Conservation (phyloP, 2,797 vertebrate species). For the Thalassophryne amazonica region DNA sequence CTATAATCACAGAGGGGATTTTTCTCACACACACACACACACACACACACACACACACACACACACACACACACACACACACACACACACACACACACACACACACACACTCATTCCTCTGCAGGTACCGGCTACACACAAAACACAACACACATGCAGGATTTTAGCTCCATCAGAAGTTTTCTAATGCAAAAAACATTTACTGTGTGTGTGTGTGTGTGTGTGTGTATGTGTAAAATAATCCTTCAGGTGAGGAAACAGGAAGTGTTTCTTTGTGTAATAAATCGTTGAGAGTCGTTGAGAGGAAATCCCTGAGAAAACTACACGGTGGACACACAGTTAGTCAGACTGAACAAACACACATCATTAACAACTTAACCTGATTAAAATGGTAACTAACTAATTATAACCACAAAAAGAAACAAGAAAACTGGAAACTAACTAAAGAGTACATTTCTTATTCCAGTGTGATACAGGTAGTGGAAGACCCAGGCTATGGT, state of each 20-base stretch:
- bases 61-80: background rate
- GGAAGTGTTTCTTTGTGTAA: conserved; percentile 42
- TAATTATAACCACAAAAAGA: no score
- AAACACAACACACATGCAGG: no score
- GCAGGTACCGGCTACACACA: background rate
- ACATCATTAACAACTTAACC: conserved; percentile 41
- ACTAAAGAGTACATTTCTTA: no score
- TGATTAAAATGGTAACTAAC: no score
- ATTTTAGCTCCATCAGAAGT: no score
- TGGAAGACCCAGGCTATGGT: no score
- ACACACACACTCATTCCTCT: background rate
- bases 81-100: background rate
- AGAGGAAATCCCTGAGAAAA: conserved; percentile 69
- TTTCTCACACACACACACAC: conserved; percentile 29
- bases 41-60: no score
- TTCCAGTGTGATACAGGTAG: no score
- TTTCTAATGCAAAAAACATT: no score
- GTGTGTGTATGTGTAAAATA: conserved; percentile 28
- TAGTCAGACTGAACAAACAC: conserved; percentile 41
- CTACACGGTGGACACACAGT: conserved; percentile 52
- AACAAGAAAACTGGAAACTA: no score
- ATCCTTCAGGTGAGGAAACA: conserved; percentile 49
- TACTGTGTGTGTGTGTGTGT: background rate
- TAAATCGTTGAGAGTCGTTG: conserved; percentile 48
- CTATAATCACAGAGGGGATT: conserved; percentile 60